Evolutionary conservation across 2,888 invertebrate species (phyloP).

Genomic region (Hetaerina titia): DNA sequence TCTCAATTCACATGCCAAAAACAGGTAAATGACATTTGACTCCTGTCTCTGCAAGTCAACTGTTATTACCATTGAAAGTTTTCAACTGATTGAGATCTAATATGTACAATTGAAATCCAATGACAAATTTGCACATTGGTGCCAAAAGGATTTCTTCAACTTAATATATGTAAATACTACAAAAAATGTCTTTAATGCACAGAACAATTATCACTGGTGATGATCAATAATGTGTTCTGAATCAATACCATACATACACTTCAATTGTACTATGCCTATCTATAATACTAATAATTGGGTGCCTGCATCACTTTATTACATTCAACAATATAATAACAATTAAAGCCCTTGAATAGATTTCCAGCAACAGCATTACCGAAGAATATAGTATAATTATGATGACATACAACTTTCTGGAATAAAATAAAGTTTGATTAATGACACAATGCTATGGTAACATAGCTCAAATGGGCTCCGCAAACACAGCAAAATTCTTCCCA

Average conservation of each 20-base stretch:
- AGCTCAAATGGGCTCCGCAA: neutral
- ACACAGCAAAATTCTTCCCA: constrained; percentile 59
- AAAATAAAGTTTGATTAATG: neutral
- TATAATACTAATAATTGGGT: neutral
- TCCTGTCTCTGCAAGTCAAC: no score
- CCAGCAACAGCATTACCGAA: neutral
- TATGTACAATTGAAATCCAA: no score
- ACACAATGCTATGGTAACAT: neutral
- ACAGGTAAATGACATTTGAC: no score
- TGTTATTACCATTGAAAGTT: no score
- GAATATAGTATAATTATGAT: neutral
- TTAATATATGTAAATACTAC: neutral
- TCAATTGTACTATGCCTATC: neutral
- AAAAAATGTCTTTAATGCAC: no score
- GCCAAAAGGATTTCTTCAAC: neutral
- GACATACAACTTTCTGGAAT: neutral
- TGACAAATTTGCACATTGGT: no score
- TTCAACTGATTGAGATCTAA: no score
- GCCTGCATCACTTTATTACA: no score
- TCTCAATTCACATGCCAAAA: no score
- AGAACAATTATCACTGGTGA: neutral
- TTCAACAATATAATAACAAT: neutral
- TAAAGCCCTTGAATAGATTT: neutral
- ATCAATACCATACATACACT: neutral
- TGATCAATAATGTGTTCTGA: neutral